Conservation (phyloP, 2,113 vertebrate genomes). For the Entelurus aequoreus region DNA sequence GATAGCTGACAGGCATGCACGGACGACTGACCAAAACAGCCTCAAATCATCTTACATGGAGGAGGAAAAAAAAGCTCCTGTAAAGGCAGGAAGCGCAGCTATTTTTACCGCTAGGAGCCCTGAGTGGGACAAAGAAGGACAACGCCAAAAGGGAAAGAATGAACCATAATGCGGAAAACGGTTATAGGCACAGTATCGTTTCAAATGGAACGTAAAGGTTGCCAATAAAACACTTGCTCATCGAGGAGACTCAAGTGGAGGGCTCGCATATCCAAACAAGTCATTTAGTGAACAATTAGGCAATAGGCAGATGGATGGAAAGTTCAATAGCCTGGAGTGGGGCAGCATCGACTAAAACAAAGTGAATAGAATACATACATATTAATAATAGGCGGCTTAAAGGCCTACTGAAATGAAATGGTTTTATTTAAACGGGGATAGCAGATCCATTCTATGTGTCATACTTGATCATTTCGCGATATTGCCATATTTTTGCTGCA, state of each 20-base stretch:
- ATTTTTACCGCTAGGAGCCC: constrained; percentile 29
- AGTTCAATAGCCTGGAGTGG: constrained; percentile 6
- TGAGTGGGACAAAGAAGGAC: not conserved
- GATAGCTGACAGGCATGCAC: constrained; percentile 40
- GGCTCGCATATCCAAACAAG: too few relatives aligned
- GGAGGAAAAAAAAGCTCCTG: not conserved
- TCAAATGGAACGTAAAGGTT: not conserved
- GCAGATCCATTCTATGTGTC: too few relatives aligned
- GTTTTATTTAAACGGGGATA: too few relatives aligned
- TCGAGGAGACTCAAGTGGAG: too few relatives aligned
- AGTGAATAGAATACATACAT: constrained; percentile 12
- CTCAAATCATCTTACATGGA: constrained; percentile 14
- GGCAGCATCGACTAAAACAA: not conserved
- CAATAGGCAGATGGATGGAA: constrained; percentile 6
- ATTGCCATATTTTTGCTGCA: too few relatives aligned
- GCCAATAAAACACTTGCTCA: too few relatives aligned
- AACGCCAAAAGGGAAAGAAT: constrained; percentile 5
- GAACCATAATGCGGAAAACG: not conserved
- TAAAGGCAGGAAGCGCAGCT: constrained; percentile 16
- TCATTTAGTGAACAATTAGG: not conserved
- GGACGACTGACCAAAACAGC: constrained; percentile 37
- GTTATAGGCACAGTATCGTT: not conserved
- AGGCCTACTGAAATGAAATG: too few relatives aligned
- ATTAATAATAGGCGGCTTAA: constrained; percentile 16
- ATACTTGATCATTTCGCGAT: too few relatives aligned